A percentile compares a stretch with the other conserved stretches of the same genome.
These are phyloP conservation scores for Rhaphigaster nebulosa DNA, from an alignment of 2,888 invertebrate genomes.

Conservation along the genomic window DNA sequence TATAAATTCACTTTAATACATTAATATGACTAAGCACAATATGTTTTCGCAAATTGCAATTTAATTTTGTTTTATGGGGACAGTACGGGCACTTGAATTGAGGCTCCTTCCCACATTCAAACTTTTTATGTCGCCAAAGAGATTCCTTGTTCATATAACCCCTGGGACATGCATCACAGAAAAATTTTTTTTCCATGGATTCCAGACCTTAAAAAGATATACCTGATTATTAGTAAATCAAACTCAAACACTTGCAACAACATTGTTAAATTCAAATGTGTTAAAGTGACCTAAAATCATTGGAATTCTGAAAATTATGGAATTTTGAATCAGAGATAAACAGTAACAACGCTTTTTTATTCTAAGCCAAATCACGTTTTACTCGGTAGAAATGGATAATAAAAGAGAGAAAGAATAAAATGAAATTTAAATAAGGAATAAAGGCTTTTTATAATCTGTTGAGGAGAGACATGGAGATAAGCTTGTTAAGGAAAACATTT, in stretches of 20 bases:
- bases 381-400: too few relatives aligned
- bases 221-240: background rate
- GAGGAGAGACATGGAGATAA: too few relatives aligned
- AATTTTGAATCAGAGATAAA: too few relatives aligned
- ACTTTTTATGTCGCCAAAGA: constrained; percentile 63
- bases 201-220: constrained; percentile 2
- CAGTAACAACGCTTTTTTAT: too few relatives aligned
- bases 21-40: constrained; percentile 46
- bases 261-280: background rate
- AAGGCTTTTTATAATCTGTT: too few relatives aligned
- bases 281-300: background rate
- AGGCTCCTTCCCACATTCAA: constrained; percentile 66
- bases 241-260: background rate
- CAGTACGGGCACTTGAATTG: constrained; percentile 58
- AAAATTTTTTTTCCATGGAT: constrained; percentile 50
- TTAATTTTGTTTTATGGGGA: constrained; percentile 49
- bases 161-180: constrained; percentile 65
- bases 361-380: too few relatives aligned
- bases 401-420: too few relatives aligned
- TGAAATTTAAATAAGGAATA: too few relatives aligned
- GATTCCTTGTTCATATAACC: constrained; percentile 64
- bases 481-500: too few relatives aligned
- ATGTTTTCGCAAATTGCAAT: constrained; percentile 55
- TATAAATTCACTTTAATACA: background rate
- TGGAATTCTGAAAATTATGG: background rate